phyloP scores from a whole-genome alignment of 2,113 vertebrate genomes.

The Gymnorhina tibicen region DNA sequence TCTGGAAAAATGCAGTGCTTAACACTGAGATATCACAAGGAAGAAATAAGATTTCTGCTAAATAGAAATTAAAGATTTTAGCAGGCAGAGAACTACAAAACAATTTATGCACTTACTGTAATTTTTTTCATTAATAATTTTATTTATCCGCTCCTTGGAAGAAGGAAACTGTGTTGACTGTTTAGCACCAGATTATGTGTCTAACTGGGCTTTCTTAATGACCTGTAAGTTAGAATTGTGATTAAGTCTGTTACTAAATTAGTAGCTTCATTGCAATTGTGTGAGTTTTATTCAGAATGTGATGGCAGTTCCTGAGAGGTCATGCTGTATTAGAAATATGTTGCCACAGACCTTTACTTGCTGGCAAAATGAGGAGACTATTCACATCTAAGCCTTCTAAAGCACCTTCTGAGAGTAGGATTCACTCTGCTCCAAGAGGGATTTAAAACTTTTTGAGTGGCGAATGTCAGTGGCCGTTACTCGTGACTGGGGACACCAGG shows the following conservation, averaged over 20 bases:
- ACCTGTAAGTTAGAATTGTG: slow-evolving; percentile 3
- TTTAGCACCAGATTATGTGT: neutral
- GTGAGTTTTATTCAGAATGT: neutral
- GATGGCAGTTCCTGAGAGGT: neutral
- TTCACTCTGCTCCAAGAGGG: neutral
- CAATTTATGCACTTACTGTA: neutral
- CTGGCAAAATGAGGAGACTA: neutral
- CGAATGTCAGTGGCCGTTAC: neutral
- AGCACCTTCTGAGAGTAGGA: neutral
- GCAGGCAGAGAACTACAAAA: neutral
- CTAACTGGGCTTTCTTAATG: slow-evolving; percentile 12
- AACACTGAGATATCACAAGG: neutral
- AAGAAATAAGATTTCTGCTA: neutral
- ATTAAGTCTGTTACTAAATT: neutral
- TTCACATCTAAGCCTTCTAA: neutral
- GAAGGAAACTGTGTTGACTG: neutral
- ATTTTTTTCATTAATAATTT: neutral
- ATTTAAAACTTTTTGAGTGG: neutral
- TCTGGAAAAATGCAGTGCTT: neutral
- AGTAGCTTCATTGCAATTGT: neutral
- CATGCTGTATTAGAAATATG: neutral
- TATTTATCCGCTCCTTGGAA: neutral
- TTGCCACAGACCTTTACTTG: neutral
- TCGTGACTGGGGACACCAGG: neutral
- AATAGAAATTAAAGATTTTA: neutral